phyloP scores from a whole-genome alignment of 2,888 invertebrate genomes.

The Sphaeridia pumilis region DNA sequence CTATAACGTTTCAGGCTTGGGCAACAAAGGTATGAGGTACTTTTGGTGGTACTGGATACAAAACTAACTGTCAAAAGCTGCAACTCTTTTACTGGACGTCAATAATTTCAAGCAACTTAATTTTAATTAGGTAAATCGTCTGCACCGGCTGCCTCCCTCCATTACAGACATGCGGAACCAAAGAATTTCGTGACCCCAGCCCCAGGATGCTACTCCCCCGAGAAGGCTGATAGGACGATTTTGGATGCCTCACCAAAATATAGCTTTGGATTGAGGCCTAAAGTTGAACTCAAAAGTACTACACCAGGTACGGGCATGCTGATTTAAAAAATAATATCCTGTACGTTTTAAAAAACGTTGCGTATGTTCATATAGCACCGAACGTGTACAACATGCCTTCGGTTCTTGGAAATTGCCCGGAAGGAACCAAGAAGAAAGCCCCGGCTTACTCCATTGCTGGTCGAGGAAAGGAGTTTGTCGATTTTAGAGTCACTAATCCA shows the following conservation, averaged over 20 bases:
- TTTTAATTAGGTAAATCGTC: constrained; percentile 54
- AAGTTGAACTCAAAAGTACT: constrained; percentile 49
- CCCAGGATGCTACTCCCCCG: constrained; percentile 73
- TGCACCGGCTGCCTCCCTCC: constrained; percentile 65
- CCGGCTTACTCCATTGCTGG: constrained; percentile 81
- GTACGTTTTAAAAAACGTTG: no score
- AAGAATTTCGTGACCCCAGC: constrained; percentile 62
- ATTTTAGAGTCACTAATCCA: constrained; percentile 62
- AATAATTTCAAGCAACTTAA: no score
- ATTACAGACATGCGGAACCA: constrained; percentile 61
- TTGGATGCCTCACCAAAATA: constrained; percentile 53
- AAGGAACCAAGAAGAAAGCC: constrained; percentile 52
- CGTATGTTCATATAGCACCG: no score
- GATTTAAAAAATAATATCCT: no score
- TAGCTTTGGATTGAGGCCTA: constrained; percentile 59
- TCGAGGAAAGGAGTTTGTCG: constrained; percentile 61
- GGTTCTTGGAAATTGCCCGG: constrained; percentile 54
- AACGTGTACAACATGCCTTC: constrained; percentile 75
- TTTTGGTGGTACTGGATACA: no score
- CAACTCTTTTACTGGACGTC: no score
- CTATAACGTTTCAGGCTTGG: constrained; percentile 74
- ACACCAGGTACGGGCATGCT: no score
- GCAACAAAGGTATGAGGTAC: constrained; percentile 77
- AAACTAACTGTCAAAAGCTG: background rate
- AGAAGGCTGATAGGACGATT: constrained; percentile 50